Evolutionary conservation across 1,140 invertebrate genomes (phyloP), one percentile per base, ranked within the genome.

Genomic region (Nephila pilipes): DNA sequence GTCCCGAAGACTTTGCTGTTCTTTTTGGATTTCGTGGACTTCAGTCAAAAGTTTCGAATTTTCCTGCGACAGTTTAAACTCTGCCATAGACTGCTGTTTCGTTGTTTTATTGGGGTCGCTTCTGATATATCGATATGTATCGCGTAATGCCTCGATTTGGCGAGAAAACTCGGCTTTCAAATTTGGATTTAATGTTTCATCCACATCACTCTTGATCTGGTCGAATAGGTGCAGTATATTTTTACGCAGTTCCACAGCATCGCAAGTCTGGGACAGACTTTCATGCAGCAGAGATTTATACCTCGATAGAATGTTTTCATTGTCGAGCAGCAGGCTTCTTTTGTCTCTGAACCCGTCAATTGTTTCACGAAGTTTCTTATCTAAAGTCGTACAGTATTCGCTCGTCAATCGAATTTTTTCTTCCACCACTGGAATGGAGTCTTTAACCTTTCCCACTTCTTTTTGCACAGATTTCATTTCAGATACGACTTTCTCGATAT

Each of bases 51-150:
- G 55, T 25, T 87, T 93, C 10, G 85, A 87, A 12, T 93, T 93
- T 60, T 93, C 83, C 25, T 79, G 91, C 4, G 91, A 87, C 54
- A 93, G 29, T n/a, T 65, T 57, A 36, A 93, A 93, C 16, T 87
- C 91, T 5, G 83, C 91, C 63, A 55, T 8, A 14, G 83, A 55
- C 22, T 54, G 46, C 12, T 93, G 55, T 22, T 65, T 93, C 65
- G 81, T 60, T 3, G 65, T 54, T 46, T 60, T 58, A 1, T 22
- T 36, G 22, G 91, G 91, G 8, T 93, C 60, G 1, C 18, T 18
- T 46, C 87, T 93, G 20, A 93, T 87, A 32, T 60, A 22, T 10
- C 4, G 29, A 16, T 91, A 87, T 0, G 55, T 69, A 20, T 60
- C 18, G 20, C 80, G 16, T 22, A 93, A 25, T 16, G 85, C 57